Evolutionary conservation across 2,888 invertebrate species (phyloP).

Genomic region (Dermolepida albohirtum): DNA sequence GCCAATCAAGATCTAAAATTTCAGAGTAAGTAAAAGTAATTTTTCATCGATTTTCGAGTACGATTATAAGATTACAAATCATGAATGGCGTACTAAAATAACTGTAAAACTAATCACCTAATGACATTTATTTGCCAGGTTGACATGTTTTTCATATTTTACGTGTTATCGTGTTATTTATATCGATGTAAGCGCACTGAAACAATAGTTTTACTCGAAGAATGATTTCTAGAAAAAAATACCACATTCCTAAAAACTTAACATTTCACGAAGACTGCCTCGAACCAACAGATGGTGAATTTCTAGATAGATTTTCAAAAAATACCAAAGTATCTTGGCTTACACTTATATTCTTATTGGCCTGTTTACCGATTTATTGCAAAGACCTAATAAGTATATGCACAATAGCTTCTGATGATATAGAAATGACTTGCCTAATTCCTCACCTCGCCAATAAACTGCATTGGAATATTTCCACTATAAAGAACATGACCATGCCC

Average conservation of each 20-base stretch:
- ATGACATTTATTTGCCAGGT: too few relatives aligned
- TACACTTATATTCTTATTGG: conserved; percentile 10
- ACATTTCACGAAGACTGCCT: conserved; percentile 4
- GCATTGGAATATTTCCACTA: conserved; percentile 28
- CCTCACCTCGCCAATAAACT: conserved; percentile 29
- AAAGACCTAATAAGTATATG: conserved; percentile 1
- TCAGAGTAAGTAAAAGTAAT: too few relatives aligned
- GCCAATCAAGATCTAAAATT: too few relatives aligned
- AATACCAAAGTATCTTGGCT: conserved; percentile 15
- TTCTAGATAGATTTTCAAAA: conserved; percentile 20
- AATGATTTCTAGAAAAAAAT: too few relatives aligned
- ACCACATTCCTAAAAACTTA: background rate
- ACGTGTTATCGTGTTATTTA: too few relatives aligned
- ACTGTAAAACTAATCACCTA: too few relatives aligned
- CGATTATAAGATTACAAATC: too few relatives aligned
- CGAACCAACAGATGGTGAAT: conserved; percentile 37
- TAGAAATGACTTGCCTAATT: conserved; percentile 34
- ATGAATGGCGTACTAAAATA: too few relatives aligned
- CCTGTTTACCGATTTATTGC: conserved; percentile 12
- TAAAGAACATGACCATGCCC: conserved; percentile 34
- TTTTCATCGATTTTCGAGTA: too few relatives aligned
- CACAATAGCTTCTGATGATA: background rate
- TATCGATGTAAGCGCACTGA: too few relatives aligned
- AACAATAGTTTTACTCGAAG: too few relatives aligned
- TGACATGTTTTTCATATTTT: too few relatives aligned